Conservation (phyloP, 1,140 invertebrate genomes). For the Protaetia brevitarsis region DNA sequence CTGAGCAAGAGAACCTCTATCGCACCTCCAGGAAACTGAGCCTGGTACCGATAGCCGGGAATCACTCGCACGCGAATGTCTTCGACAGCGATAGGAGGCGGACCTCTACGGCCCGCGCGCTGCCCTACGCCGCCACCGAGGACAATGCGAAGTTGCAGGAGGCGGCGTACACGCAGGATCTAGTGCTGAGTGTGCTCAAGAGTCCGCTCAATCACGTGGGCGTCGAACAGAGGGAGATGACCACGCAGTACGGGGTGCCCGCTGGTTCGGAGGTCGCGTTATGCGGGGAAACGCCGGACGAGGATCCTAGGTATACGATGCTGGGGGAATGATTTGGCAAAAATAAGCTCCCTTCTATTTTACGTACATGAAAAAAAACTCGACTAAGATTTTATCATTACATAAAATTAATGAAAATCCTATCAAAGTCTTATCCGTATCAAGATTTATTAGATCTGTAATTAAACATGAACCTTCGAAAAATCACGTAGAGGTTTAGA, state of each 20-base stretch:
- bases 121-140: background rate
- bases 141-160: background rate
- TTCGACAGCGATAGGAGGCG: conserved; percentile 34
- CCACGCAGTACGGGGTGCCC: conserved; percentile 40
- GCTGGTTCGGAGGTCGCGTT: conserved; percentile 51
- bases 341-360: too few species aligned
- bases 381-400: background rate
- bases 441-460: too few species aligned
- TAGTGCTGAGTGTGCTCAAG: conserved; percentile 60
- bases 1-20: conserved; percentile 60
- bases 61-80: conserved; percentile 40
- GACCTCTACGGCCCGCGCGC: conserved; percentile 17
- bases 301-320: conserved; percentile 41
- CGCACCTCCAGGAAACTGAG: conserved; percentile 59
- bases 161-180: conserved; percentile 48
- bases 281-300: conserved; percentile 39
- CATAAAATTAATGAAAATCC: too few species aligned
- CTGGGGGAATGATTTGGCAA: background rate
- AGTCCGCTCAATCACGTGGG: conserved; percentile 52
- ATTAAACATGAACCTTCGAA: too few species aligned
- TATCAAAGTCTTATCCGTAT: too few species aligned
- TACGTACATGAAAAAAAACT: background rate
- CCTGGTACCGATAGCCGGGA: conserved; percentile 43
- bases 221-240: conserved; percentile 29
- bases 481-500: too few species aligned